Evolutionary conservation across 2,113 vertebrate genomes (phyloP).

Genomic region (Dasyurus viverrinus): DNA sequence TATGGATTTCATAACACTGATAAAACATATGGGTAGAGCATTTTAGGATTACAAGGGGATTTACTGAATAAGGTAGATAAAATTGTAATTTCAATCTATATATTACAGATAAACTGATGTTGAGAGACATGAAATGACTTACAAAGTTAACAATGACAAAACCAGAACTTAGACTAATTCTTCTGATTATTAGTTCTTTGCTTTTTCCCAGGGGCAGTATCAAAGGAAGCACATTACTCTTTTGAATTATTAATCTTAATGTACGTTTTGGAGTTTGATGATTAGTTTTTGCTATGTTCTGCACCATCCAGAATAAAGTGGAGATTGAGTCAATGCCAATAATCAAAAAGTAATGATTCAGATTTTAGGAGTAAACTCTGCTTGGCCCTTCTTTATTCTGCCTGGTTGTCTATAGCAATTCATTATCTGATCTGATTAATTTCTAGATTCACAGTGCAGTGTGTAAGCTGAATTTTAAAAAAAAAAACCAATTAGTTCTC

Average conservation of each 20-base stretch:
- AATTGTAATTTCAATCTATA: not conserved
- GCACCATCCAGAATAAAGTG: not conserved
- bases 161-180: not conserved
- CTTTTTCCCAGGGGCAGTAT: not conserved
- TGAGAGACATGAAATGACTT: not conserved
- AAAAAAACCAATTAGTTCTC: not conserved
- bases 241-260: not conserved
- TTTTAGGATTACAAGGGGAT: not conserved
- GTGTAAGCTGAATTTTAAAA: not conserved
- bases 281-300: not conserved
- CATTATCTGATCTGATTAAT: fast-evolving
- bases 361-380: not conserved
- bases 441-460: not conserved
- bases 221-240: not conserved
- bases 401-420: not conserved
- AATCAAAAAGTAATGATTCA: not conserved
- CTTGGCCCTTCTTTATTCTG: too few species aligned
- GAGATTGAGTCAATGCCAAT: not conserved
- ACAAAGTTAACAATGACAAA: not conserved
- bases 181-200: not conserved
- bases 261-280: not conserved
- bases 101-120: not conserved
- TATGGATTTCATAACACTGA: not conserved
- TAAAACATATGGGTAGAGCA: not conserved
- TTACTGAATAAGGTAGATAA: not conserved